Evolutionary conservation across 2,797 vertebrate genomes (phyloP).

Genomic region (Chrosomus eos): DNA sequence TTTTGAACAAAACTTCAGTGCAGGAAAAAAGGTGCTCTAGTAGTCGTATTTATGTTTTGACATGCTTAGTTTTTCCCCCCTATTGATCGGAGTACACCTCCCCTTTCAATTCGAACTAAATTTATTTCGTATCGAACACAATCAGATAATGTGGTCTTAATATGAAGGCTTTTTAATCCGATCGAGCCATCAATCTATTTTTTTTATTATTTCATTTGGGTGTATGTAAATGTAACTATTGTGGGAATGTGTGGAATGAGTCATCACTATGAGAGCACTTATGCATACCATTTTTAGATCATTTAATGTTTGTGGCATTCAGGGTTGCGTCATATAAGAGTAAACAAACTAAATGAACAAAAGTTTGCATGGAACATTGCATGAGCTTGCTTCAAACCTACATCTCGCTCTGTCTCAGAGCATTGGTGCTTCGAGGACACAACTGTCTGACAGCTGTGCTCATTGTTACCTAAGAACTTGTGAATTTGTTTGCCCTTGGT

Average conservation of each 20-base stretch:
- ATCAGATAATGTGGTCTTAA: neutral
- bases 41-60: neutral
- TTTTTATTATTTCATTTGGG: neutral
- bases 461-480: neutral
- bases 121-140: neutral
- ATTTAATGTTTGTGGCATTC: neutral
- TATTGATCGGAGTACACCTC: neutral
- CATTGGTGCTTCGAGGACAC: neutral
- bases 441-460: conserved; percentile 13
- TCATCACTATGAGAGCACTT: neutral
- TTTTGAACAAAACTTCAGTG: neutral
- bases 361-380: neutral
- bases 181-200: neutral
- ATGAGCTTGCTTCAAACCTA: neutral
- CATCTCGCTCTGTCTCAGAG: neutral
- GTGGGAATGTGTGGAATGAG: neutral
- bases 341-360: neutral
- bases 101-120: neutral
- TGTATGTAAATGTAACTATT: neutral
- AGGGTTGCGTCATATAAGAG: neutral
- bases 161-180: neutral
- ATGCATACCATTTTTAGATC: no score
- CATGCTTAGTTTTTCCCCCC: neutral
- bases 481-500: neutral
- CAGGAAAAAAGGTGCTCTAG: neutral